Conservation (phyloP, 2,113 vertebrate genomes). For the Oncorhynchus nerka region DNA sequence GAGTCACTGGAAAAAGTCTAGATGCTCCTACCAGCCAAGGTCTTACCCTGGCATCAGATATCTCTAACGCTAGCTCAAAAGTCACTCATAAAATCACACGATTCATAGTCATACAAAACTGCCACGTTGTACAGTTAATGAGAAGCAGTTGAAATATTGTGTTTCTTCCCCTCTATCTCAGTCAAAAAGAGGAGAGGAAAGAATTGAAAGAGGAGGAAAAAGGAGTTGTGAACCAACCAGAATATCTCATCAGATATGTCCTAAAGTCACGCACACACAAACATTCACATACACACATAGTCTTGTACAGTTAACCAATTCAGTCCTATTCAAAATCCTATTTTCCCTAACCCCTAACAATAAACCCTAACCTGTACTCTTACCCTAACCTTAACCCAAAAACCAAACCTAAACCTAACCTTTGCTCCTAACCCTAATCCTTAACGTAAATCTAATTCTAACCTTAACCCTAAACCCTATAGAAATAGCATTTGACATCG, state of each 20-base stretch:
- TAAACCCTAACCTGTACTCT: too few species aligned
- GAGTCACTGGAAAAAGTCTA: constrained; percentile 33
- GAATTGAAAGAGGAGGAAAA: constrained; percentile 24
- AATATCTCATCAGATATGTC: too few species aligned
- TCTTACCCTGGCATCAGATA: constrained; percentile 21
- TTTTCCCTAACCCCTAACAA: too few species aligned
- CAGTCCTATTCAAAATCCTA: too few species aligned
- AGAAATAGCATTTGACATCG: too few species aligned
- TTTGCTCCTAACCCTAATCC: too few species aligned
- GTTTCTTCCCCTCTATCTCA: constrained; percentile 15
- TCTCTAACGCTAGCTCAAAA: constrained; percentile 16
- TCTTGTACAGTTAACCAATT: too few species aligned
- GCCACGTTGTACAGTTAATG: constrained; percentile 54
- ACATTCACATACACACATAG: constrained; percentile 16
- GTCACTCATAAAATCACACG: constrained; percentile 37
- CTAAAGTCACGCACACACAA: constrained; percentile 14
- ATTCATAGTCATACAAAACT: constrained; percentile 10
- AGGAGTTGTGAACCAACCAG: neutral
- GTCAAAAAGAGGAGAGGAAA: neutral
- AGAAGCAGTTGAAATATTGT: constrained; percentile 35
- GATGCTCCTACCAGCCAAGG: constrained; percentile 29
- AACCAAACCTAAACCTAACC: too few species aligned
- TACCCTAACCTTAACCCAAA: too few species aligned
- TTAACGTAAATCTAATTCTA: too few species aligned
- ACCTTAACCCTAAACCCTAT: too few species aligned